phyloP scores from a whole-genome alignment of 2,797 vertebrate species.

The Acestrorhynchus altus region DNA sequence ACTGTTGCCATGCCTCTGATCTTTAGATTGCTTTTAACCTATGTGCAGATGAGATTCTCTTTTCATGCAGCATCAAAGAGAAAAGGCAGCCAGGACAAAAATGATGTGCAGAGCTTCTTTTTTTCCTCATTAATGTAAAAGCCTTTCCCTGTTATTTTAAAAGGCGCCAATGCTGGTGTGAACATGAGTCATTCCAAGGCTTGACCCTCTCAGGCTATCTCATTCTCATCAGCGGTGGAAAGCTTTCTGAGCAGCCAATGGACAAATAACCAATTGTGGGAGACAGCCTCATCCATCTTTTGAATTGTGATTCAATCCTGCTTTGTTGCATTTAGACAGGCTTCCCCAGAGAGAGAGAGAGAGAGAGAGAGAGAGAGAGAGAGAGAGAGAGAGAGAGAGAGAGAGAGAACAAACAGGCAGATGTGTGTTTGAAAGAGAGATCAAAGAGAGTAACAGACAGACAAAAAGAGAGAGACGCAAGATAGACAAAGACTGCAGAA shows the following conservation, averaged over 20 bases:
- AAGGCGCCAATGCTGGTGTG: slow-evolving; percentile 16
- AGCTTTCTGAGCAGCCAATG: slow-evolving; percentile 25
- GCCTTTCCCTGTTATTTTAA: slow-evolving; percentile 40
- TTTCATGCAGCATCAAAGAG: slow-evolving; percentile 37
- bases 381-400: neutral
- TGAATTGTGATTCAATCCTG: slow-evolving; percentile 41
- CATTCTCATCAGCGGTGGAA: slow-evolving; percentile 11
- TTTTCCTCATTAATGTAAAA: slow-evolving; percentile 10
- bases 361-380: slow-evolving; percentile 4
- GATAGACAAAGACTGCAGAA: too few species aligned
- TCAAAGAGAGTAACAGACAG: slow-evolving; percentile 19
- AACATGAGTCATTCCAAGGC: slow-evolving; percentile 26
- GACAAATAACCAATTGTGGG: slow-evolving; percentile 56
- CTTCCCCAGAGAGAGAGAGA: slow-evolving; percentile 14
- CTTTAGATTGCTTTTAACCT: slow-evolving; percentile 31
- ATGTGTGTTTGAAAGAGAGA: neutral
- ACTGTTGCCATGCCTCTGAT: neutral
- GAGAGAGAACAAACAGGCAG: slow-evolving; percentile 5
- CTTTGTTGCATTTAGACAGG: slow-evolving; percentile 18
- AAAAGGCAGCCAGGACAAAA: slow-evolving; percentile 16
- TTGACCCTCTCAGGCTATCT: slow-evolving; percentile 42
- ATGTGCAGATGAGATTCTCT: slow-evolving; percentile 14
- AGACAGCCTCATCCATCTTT: slow-evolving; percentile 50
- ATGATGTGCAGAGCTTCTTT: slow-evolving; percentile 24
- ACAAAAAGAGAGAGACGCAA: too few species aligned